Conservation (phyloP, 1,140 invertebrate genomes). For the Papilio polytes region DNA sequence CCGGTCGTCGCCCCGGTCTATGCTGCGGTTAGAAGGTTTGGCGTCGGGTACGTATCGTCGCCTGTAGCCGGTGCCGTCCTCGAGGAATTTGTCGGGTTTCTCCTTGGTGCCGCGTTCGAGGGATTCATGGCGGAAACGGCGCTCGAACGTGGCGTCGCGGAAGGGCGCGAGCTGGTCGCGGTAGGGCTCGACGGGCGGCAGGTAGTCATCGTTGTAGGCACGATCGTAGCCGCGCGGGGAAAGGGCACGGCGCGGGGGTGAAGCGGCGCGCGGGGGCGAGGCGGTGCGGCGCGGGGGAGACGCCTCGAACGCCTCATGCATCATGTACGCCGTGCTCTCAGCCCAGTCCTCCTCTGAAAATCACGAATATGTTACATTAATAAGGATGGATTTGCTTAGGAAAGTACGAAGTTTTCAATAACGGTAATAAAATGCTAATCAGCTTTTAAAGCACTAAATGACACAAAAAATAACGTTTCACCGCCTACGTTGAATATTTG, state of each 20-base stretch:
- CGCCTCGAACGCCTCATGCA: constrained; percentile 81
- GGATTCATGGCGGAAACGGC: constrained; percentile 74
- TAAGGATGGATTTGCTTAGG: background rate
- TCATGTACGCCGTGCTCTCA: constrained; percentile 82
- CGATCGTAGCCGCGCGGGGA: constrained; percentile 71
- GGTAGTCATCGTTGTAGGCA: constrained; percentile 67
- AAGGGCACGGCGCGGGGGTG: constrained; percentile 60
- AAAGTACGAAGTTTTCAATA: background rate
- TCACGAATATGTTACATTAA: background rate
- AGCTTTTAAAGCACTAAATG: background rate
- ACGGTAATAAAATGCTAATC: constrained; percentile 14
- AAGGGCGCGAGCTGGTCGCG: constrained; percentile 71
- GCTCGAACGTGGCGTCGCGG: constrained; percentile 75
- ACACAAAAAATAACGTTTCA: constrained; percentile 11
- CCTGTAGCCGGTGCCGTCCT: constrained; percentile 67
- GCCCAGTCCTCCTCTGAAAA: constrained; percentile 83
- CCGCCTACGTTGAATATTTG: constrained; percentile 16
- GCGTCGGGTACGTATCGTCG: constrained; percentile 71
- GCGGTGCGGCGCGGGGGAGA: constrained; percentile 65
- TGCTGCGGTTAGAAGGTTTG: constrained; percentile 76
- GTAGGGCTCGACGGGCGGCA: constrained; percentile 57
- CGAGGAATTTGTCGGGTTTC: constrained; percentile 68
- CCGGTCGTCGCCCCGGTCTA: constrained; percentile 73
- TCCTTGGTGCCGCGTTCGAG: constrained; percentile 69
- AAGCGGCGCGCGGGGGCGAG: constrained; percentile 57